Evolutionary conservation across 2,888 invertebrate genomes (phyloP), one percentile per base, ranked within the genome.

Genomic region (Volucella bombylans): DNA sequence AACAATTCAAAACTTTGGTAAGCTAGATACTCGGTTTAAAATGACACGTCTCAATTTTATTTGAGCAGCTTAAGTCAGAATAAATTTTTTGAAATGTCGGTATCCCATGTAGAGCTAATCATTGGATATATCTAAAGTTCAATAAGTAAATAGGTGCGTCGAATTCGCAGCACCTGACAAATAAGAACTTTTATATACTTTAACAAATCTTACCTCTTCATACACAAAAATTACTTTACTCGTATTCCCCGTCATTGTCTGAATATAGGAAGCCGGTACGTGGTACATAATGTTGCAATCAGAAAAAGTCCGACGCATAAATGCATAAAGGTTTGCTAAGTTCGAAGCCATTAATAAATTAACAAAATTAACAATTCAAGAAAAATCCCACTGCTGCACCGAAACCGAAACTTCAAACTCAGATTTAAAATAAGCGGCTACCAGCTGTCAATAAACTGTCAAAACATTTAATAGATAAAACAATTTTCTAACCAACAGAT

Each of bases 311-410:
- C 77, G 57, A 11, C 89, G 88, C 72, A 90, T 80, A 41, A 90
- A 87, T 0, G 90, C 90, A 59, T 90, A 92, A 18, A 90, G 76
- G 87, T 91, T 90, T 6, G 90, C 90, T 18, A 91, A 87, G 87
- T 89, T 90, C 1, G 87, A 82, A 41, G 87, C 86, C 90, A 90
- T 90, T 43, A 45, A 55, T 50, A 39, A 52, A 41, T 15, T 23
- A 2, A 41, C 14, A 8, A 47, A 12, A n/a, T 18, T 15, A 45
- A 67, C 11, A 6, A 43, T 23, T 12, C 47, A 0, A 55, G n/a
- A 15, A 31, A 45, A 52, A 38, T 9, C 11, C 4, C 4, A 31
- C 41, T n/a, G 10, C 3, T 9, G n/a, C 38, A 9, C 1, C 9
- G 55, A 39, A 55, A 47, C 18, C 14, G 8, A 54, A 81, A 65